Evolutionary conservation across 2,888 invertebrate genomes (phyloP), one percentile per base, ranked within the genome.

Genomic region (Ectobius pallidus): DNA sequence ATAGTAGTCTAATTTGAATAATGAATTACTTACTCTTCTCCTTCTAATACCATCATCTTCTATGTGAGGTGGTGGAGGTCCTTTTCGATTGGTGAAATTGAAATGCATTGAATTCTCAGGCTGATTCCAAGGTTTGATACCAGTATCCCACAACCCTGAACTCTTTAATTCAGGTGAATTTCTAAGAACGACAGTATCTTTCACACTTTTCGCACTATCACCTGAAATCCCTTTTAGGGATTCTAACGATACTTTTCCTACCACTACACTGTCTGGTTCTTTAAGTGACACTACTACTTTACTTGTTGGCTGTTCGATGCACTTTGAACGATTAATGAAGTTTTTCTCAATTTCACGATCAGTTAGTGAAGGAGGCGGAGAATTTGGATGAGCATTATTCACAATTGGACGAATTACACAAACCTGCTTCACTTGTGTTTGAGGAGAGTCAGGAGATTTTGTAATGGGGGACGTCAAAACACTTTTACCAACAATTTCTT

Each of bases 61-160:
- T 81, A 96, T 93, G 84, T 96, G 95, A 87, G 95, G 94, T 68
- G 95, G 95, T 80, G 95, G 93, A 20, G 78, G 78, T 80, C 92
- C 92, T 84, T 92, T 92, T 80, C 92, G 89, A 83, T 89, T 87
- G 77, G 91, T 92, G 84, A 95, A 96, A 86, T 95, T 94, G 85
- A 95, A 95, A 77, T 94, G 93, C 85, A 94, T 90, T 34, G 90
- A 87, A 77, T 92, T 91, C 42, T 73, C 73, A 78, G 89, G 91
- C 80, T 88, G 85, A 77, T 88, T 85, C 84, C 85, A 85, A 25
- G 83, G 83, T 74, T 84, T 84, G n/a, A n/a, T n/a, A n/a, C n/a
- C n/a, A 72, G 82, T 82, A 72, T 84, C 83, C 85, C 84, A 82
- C 73, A 82, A 79, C 52, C 79, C 82, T 42, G 80, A 74, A 70